Evolutionary conservation across 2,113 vertebrate genomes (phyloP).

Genomic region (Zapornia atra): DNA sequence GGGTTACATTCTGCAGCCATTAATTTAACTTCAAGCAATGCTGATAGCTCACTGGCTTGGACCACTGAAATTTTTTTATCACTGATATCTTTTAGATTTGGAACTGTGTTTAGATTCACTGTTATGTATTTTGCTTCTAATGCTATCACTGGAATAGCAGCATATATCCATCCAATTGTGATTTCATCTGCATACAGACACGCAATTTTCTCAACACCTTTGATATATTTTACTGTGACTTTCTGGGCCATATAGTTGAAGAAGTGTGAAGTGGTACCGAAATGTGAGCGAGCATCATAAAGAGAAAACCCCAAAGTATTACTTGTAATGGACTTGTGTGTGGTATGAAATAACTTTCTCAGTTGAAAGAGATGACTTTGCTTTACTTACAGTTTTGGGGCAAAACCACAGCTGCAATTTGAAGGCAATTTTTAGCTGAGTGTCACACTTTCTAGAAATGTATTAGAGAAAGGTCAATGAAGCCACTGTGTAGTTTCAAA

Average conservation of each 20-base stretch:
- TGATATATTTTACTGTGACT: not conserved
- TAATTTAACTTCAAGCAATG: not conserved
- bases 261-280: not conserved
- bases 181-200: not conserved
- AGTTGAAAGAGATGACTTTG: not conserved
- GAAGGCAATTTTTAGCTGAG: not conserved
- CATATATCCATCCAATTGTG: not conserved
- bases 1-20: not conserved
- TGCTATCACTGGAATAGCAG: not conserved
- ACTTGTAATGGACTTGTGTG: not conserved
- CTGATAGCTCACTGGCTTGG: not conserved
- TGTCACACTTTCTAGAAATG: not conserved
- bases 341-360: not conserved
- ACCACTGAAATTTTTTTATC: not conserved
- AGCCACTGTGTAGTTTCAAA: not conserved
- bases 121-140: not conserved
- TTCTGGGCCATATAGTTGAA: not conserved
- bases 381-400: not conserved
- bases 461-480: not conserved
- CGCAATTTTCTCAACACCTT: not conserved
- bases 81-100: not conserved
- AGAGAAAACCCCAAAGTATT: not conserved
- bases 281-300: not conserved
- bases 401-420: not conserved
- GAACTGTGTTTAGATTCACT: not conserved